Percentiles rank a stretch among this genome's conserved stretches.
Evolutionary conservation across 2,797 vertebrate genomes (phyloP).

Genomic region (Tympanoctomys barrerae): DNA sequence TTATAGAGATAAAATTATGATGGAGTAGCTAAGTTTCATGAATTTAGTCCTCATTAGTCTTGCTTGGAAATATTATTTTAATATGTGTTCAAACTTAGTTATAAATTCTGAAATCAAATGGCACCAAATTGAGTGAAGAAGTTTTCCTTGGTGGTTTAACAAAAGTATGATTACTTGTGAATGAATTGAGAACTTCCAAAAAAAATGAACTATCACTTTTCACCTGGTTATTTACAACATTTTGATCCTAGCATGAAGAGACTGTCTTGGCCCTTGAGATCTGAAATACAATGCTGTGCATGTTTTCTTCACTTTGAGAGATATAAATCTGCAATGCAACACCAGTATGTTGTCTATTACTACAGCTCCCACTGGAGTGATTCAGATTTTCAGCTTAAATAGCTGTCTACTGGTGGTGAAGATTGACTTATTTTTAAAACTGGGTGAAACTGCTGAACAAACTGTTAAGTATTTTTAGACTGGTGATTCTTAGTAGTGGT

Average conservation of each 20-base stretch:
- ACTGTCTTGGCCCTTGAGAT: background rate
- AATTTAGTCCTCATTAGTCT: background rate
- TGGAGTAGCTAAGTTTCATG: background rate
- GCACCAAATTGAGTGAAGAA: background rate
- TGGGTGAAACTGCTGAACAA: constrained; percentile 63
- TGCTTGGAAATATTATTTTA: background rate
- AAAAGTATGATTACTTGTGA: background rate
- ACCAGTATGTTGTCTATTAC: constrained; percentile 57
- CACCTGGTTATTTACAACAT: background rate
- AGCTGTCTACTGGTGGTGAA: constrained; percentile 54
- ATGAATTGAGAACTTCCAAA: background rate
- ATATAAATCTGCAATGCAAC: constrained; percentile 4
- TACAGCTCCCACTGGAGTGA: constrained; percentile 64
- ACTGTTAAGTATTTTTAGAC: constrained; percentile 31
- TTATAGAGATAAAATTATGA: background rate
- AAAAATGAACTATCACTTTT: background rate
- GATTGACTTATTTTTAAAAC: constrained; percentile 70
- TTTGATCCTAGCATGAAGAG: background rate
- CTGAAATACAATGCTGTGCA: background rate
- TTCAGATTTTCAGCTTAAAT: constrained; percentile 66
- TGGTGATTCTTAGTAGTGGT: background rate
- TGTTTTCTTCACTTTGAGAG: background rate
- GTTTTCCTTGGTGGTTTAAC: background rate
- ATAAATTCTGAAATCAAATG: constrained; percentile 32
- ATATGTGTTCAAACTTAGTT: background rate